Evolutionary conservation across 2,888 invertebrate species (phyloP).

Genomic region (Argyra leucocephala): DNA sequence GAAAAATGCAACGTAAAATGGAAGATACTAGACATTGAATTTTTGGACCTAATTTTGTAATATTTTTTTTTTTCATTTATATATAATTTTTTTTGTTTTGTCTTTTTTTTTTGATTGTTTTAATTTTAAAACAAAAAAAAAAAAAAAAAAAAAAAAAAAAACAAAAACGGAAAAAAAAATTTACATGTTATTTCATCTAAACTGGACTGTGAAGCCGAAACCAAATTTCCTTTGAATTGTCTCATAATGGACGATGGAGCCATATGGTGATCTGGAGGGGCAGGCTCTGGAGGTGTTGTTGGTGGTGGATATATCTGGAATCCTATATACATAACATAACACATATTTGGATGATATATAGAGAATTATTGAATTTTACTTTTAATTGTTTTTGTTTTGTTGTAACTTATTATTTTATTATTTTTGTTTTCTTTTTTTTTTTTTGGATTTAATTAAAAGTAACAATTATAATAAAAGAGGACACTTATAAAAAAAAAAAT

Average conservation of each 20-base stretch:
- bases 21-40: no score
- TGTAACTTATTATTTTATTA: conserved; percentile 22
- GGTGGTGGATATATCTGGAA: conserved; percentile 77
- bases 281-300: conserved; percentile 75
- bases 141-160: conserved; percentile 22
- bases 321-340: conserved; percentile 44
- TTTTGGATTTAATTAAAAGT: conserved; percentile 19
- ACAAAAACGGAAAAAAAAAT: conserved; percentile 26
- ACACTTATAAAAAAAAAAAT: conserved; percentile 14
- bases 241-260: conserved; percentile 47
- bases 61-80: no score
- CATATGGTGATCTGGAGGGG: conserved; percentile 68
- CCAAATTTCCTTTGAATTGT: conserved; percentile 45
- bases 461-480: conserved; percentile 16
- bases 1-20: no score
- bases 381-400: no score
- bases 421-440: conserved; percentile 17
- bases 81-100: no score
- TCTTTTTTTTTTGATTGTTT: no score
- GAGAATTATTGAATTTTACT: conserved; percentile 24
- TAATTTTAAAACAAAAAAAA: background rate
- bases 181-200: conserved; percentile 58
- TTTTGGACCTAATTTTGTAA: no score
- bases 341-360: conserved; percentile 25
- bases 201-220: conserved; percentile 53